Percentiles rank a stretch among this genome's conserved stretches.
Evolutionary conservation across 1,140 invertebrate species (phyloP).

Genomic region (Mercenaria mercenaria): DNA sequence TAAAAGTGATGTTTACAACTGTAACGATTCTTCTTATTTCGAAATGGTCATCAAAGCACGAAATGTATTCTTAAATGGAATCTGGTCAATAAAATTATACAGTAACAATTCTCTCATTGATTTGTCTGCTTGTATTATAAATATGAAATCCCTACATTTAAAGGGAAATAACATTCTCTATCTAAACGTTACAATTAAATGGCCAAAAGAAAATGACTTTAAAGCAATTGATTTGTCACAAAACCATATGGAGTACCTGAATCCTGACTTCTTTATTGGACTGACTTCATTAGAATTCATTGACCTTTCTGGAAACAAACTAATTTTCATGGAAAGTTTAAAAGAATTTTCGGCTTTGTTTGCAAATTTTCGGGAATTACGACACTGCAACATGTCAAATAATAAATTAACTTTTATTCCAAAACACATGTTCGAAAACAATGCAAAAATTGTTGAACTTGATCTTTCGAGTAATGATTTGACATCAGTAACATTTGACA

Average conservation of each 20-base stretch:
- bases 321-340: neutral
- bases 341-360: neutral
- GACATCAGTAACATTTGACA: neutral
- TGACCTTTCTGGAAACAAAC: neutral
- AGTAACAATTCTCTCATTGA: neutral
- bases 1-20: neutral
- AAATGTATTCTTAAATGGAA: neutral
- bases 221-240: neutral
- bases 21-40: neutral
- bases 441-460: neutral
- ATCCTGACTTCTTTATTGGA: neutral
- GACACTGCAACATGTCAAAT: neutral
- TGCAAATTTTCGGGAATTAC: neutral
- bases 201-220: neutral
- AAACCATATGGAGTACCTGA: neutral
- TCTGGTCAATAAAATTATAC: neutral
- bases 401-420: neutral
- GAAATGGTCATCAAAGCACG: neutral
- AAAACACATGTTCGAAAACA: neutral
- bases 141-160: neutral
- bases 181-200: neutral
- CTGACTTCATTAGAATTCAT: neutral
- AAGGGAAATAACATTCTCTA: neutral
- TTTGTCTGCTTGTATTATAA: neutral
- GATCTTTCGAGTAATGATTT: neutral